Evolutionary conservation across 2,113 vertebrate species (phyloP).

Genomic region (Oreocharis arfaki): DNA sequence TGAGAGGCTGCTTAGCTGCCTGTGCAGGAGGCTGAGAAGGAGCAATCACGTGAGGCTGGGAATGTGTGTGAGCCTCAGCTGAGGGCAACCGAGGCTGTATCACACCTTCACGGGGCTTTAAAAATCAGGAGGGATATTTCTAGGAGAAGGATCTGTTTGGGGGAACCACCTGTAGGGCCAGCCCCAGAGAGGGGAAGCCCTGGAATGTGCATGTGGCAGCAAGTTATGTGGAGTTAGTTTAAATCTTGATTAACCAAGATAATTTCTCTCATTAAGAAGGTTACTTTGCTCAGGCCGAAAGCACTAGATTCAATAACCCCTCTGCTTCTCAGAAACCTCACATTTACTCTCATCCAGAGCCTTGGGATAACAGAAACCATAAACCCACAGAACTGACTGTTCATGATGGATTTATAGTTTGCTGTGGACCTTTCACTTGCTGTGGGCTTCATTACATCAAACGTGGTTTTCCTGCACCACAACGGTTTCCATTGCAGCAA

Average conservation of each 20-base stretch:
- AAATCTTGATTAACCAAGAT: neutral
- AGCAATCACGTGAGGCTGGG: neutral
- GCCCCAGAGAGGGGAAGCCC: neutral
- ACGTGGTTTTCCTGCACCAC: neutral
- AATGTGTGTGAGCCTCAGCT: neutral
- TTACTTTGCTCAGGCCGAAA: neutral
- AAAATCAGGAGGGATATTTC: neutral
- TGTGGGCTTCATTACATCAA: neutral
- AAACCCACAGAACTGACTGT: neutral
- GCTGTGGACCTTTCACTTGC: neutral
- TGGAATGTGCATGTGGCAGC: neutral
- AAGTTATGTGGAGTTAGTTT: neutral
- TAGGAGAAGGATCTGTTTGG: neutral
- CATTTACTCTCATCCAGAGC: neutral
- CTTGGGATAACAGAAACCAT: neutral
- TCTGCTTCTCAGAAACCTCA: neutral
- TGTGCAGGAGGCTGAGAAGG: neutral
- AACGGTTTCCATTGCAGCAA: neutral
- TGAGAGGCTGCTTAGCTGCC: neutral
- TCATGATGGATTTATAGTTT: neutral
- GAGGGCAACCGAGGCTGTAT: accelerated
- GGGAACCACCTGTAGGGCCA: neutral
- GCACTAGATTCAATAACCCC: neutral
- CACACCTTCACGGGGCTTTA: neutral
- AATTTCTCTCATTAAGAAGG: neutral